phyloP scores from a whole-genome alignment of 2,113 vertebrate genomes.

The Cynocephalus volans region DNA sequence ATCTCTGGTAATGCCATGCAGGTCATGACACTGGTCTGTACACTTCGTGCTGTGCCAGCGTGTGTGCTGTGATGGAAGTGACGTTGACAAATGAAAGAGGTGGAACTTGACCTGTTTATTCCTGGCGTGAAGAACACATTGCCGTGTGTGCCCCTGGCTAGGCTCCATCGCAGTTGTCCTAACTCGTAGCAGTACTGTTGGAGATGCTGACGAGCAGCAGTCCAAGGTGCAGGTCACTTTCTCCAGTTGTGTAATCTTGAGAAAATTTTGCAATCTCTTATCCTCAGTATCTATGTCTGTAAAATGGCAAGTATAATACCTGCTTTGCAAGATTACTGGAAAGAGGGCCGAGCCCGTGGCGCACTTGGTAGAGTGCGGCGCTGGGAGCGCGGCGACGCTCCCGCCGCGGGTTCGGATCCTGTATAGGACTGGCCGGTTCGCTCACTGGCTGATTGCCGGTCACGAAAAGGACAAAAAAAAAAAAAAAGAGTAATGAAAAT shows the following conservation, averaged over 20 bases:
- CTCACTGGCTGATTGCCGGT: no score
- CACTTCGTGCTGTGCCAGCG: constrained; percentile 59
- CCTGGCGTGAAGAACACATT: neutral
- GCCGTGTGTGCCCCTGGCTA: neutral
- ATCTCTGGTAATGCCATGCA: neutral
- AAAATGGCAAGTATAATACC: no score
- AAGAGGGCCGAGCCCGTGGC: no score
- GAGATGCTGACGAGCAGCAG: neutral
- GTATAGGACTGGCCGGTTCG: no score
- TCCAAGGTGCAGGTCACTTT: neutral
- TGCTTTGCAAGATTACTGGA: neutral
- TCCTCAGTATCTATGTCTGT: rapidly evolving
- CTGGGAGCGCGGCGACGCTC: no score
- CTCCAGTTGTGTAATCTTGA: neutral
- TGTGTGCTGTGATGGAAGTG: neutral
- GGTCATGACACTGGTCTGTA: constrained; percentile 21
- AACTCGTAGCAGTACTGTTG: rapidly evolving
- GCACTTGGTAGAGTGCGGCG: no score
- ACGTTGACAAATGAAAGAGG: neutral
- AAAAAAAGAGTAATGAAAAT: neutral
- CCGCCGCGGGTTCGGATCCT: no score
- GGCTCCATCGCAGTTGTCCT: neutral
- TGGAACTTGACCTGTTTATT: constrained; percentile 55
- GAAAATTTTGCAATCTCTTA: neutral
- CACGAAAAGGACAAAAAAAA: no score